phyloP scores from a whole-genome alignment of 1,140 invertebrate species.

The Palaemon carinicauda region DNA sequence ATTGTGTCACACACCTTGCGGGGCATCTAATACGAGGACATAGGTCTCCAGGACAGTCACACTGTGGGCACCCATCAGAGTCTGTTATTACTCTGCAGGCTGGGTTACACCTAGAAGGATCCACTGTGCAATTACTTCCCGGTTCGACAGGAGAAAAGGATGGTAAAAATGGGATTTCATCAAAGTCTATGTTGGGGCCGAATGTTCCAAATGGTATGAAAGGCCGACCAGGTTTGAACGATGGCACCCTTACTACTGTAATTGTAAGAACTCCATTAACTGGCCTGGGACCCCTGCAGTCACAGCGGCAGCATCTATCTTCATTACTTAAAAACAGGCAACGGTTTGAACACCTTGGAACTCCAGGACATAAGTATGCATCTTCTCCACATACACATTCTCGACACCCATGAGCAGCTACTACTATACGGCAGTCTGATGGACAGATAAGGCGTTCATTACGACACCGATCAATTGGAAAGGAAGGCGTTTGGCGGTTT shows the following conservation, averaged over 20 bases:
- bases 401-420: constrained; percentile 11
- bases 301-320: constrained; percentile 31
- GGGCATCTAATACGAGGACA: no score
- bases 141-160: background rate
- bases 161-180: background rate
- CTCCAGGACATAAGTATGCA: constrained; percentile 21
- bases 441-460: background rate
- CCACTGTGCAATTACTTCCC: background rate
- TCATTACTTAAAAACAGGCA: constrained; percentile 30
- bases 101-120: no score
- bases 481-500: no score
- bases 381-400: constrained; percentile 22
- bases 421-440: background rate
- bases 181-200: background rate
- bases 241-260: background rate
- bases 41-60: no score
- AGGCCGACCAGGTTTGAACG: background rate
- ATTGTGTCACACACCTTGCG: no score
- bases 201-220: constrained; percentile 1
- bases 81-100: no score
- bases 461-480: constrained; percentile 3
- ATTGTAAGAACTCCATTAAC: background rate
- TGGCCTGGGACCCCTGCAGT: background rate
- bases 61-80: no score
- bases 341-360: constrained; percentile 23